Evolutionary conservation across 2,888 invertebrate genomes (phyloP).

Genomic region (Unio pictorum): DNA sequence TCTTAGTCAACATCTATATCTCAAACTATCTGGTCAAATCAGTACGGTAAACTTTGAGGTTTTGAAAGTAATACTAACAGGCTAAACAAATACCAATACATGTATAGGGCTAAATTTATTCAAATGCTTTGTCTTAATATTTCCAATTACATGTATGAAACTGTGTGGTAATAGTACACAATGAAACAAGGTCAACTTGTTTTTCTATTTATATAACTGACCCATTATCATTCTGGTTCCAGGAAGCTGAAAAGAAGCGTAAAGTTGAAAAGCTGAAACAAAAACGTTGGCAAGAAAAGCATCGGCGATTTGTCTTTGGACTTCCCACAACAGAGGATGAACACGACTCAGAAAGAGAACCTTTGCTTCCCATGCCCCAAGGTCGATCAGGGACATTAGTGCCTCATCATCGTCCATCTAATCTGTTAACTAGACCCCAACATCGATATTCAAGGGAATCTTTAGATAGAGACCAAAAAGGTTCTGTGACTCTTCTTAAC

Average conservation of each 20-base stretch:
- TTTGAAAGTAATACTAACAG: too few relatives aligned
- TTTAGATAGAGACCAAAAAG: slow-evolving; percentile 29
- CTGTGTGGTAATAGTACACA: too few relatives aligned
- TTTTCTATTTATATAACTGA: too few relatives aligned
- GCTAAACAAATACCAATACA: too few relatives aligned
- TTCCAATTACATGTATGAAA: too few relatives aligned
- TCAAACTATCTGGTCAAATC: too few relatives aligned
- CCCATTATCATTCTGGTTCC: not conserved
- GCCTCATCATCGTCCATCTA: slow-evolving; percentile 23
- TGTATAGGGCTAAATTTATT: too few relatives aligned
- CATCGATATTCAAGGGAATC: slow-evolving; percentile 24
- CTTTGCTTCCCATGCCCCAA: slow-evolving; percentile 34
- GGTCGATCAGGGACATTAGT: slow-evolving; percentile 12
- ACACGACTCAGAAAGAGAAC: slow-evolving; percentile 41
- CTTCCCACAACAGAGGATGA: slow-evolving; percentile 47
- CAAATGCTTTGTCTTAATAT: too few relatives aligned
- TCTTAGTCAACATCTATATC: too few relatives aligned
- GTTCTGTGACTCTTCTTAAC: slow-evolving; percentile 27
- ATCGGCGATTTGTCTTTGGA: slow-evolving; percentile 59
- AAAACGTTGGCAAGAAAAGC: slow-evolving; percentile 64
- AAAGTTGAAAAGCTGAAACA: slow-evolving; percentile 64
- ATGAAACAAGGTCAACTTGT: too few relatives aligned
- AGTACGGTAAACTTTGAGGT: too few relatives aligned
- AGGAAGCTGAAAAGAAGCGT: slow-evolving; percentile 65
- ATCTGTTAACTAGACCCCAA: slow-evolving; percentile 19